Percentiles rank a stretch among this genome's conserved stretches.
These are phyloP conservation scores for Lucinisca nassula DNA, from an alignment of 2,888 invertebrate species.

Conservation along the genomic window DNA sequence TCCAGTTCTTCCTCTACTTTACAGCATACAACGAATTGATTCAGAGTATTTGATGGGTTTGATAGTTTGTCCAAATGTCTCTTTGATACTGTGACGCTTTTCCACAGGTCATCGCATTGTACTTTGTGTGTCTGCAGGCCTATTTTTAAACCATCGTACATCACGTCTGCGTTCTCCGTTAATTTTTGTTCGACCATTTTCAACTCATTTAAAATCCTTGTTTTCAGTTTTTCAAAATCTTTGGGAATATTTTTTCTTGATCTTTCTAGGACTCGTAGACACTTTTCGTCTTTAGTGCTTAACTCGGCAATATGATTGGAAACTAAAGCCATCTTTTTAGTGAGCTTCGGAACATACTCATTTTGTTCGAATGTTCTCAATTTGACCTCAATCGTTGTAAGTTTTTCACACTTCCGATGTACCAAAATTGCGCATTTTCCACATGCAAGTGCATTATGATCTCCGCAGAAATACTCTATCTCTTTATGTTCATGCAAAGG, in stretches of 20 bases:
- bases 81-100: not conserved
- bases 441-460: not conserved
- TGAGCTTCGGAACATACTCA: not conserved
- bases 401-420: not conserved
- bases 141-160: not conserved
- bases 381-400: not conserved
- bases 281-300: not conserved
- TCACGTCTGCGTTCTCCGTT: not conserved
- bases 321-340: not conserved
- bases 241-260: not conserved
- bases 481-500: not conserved
- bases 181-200: not conserved
- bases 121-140: not conserved
- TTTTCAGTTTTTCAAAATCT: not conserved
- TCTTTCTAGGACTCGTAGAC: not conserved
- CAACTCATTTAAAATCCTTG: not conserved
- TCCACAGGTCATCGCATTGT: not conserved
- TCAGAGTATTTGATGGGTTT: not conserved
- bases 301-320: not conserved
- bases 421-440: not conserved
- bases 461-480: not conserved
- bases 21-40: not conserved
- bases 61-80: not conserved
- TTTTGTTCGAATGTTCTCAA: not conserved
- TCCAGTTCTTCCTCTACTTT: not conserved